Percentiles rank a stretch among this genome's conserved stretches.
Conservation (phyloP, 2,113 vertebrate genomes). For the Eulacestoma nigropectus region DNA sequence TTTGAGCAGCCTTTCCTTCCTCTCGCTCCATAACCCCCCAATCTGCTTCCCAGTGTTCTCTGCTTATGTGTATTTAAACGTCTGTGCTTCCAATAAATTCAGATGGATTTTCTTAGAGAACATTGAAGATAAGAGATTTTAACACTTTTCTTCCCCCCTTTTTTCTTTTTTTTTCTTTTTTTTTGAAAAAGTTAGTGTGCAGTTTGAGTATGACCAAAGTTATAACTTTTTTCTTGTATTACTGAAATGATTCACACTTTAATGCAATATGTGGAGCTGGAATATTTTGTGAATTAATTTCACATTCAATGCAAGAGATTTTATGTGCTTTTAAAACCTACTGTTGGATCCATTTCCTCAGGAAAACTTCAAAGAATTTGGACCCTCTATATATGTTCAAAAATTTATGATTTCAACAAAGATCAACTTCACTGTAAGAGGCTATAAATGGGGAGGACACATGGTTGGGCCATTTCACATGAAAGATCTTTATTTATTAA, state of each 20-base stretch:
- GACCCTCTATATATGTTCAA: not conserved
- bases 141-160: rapidly evolving
- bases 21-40: not conserved
- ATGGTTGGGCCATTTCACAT: not conserved
- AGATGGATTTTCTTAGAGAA: not conserved
- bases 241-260: not conserved
- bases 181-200: too few relatives aligned
- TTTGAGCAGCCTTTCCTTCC: rapidly evolving
- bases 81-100: not conserved
- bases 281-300: not conserved
- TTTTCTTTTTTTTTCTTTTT: too few relatives aligned
- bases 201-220: not conserved
- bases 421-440: not conserved
- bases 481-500: not conserved
- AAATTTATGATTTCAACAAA: not conserved
- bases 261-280: not conserved
- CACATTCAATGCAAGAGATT: not conserved
- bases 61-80: not conserved
- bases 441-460: not conserved
- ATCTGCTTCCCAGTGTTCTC: not conserved
- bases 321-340: not conserved
- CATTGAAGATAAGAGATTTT: not conserved
- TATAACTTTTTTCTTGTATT: not conserved
- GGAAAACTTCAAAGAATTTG: not conserved
- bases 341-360: not conserved